These are phyloP conservation scores for Pseudomyrmex concolor DNA, from an alignment of 1,140 invertebrate genomes.

Conservation along the genomic window DNA sequence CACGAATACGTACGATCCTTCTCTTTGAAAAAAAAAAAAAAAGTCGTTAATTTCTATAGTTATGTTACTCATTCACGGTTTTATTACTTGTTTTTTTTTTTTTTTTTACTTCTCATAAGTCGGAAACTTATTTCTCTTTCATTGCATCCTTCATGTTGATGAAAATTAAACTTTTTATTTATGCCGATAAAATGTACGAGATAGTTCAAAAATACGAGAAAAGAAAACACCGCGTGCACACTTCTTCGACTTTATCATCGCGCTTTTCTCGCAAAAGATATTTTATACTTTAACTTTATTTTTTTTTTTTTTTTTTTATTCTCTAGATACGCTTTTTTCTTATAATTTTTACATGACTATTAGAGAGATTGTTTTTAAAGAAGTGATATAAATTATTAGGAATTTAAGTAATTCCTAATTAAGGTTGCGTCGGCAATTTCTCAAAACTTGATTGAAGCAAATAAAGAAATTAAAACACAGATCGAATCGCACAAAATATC, in stretches of 20 bases:
- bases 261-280: neutral
- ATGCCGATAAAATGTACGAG: neutral
- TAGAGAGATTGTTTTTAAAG: neutral
- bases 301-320: neutral
- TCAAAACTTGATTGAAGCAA: neutral
- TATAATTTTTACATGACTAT: neutral
- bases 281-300: neutral
- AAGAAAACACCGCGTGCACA: slow-evolving; percentile 15
- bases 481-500: neutral
- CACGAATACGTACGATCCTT: neutral
- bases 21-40: neutral
- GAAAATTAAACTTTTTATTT: neutral
- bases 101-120: neutral
- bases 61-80: neutral
- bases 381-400: neutral
- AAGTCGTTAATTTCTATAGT: slow-evolving; percentile 14
- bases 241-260: slow-evolving; percentile 9
- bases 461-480: neutral
- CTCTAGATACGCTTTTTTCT: neutral
- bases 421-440: neutral
- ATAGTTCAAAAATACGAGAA: slow-evolving; percentile 6
- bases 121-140: neutral
- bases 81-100: too few relatives aligned
- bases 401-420: neutral
- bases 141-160: neutral